phyloP scores from a whole-genome alignment of 2,888 invertebrate genomes.

The Sesamia inferens region DNA sequence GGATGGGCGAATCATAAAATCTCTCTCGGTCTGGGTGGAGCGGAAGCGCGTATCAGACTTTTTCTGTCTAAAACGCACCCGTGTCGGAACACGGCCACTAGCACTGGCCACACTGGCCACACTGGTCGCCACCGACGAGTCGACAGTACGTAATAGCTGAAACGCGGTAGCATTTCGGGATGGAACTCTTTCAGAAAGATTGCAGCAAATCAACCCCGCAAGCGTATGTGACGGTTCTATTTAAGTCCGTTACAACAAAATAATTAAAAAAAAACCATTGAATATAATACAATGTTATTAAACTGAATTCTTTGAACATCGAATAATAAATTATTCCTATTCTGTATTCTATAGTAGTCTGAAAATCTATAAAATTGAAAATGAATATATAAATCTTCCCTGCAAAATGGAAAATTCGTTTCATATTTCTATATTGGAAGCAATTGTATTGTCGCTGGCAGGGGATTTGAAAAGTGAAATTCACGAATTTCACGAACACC shows the following conservation, averaged over 20 bases:
- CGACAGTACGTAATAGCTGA: no score
- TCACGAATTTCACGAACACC: slow-evolving; percentile 1
- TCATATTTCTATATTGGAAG: slow-evolving; percentile 7
- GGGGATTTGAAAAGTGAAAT: slow-evolving; percentile 9
- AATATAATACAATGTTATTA: neutral
- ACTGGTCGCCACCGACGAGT: no score
- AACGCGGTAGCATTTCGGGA: no score
- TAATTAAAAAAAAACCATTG: neutral
- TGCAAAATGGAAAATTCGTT: slow-evolving; percentile 8
- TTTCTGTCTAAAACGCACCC: no score
- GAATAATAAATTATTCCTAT: neutral
- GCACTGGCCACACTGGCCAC: no score
- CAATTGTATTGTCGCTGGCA: slow-evolving; percentile 12
- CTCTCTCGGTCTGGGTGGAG: no score
- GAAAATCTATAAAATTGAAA: slow-evolving; percentile 9
- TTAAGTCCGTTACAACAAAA: neutral
- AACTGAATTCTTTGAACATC: neutral
- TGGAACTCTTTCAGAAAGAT: neutral
- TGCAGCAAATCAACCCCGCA: neutral
- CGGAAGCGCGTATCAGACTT: no score
- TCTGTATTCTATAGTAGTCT: neutral
- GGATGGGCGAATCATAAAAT: no score
- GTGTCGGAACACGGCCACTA: no score
- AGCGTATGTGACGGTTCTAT: neutral
- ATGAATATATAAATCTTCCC: slow-evolving; percentile 7